Base-by-base conservation (phyloP, 2,797 vertebrate genomes). In the Anableps anableps region DNA sequence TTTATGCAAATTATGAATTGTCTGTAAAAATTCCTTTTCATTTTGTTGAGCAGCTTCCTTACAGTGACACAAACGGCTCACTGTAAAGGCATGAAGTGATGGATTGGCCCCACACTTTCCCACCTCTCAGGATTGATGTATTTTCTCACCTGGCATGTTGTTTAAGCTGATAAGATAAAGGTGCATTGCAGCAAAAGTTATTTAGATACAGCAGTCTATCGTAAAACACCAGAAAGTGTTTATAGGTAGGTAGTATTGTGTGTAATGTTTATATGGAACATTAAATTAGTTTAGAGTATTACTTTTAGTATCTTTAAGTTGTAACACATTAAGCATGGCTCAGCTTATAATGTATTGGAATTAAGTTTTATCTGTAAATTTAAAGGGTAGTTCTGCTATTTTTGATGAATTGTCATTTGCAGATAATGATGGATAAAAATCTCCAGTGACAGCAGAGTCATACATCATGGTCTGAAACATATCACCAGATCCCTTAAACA, bases 1-100 rank as follows among this genome's bases (percentile, higher is more conserved):
- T 55, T 34, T 7, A 23, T 53, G 14, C 36, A 45, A 79, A 26
- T 79, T 81, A 76, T 64, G 21, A 66, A 78, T 71, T 36, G 34
- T 10, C 31, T 38, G 50, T 77, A 48, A 74, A 76, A 75, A 77
- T 48, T 26, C 21, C 66, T 11, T 23, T 53, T 58, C 38, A 16
- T 14, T 34, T 16, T 19, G 5, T 13, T 1, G 45, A 13, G 4
- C 34, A 68, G 19, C 21, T 38, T 47, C 50, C 29, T 74, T 51
- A 17, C 51, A 70, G 26, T 60, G 41, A 68, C 72, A 73, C 31
- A 80, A 14, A 72, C 31, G 36, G 48, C 55, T 47, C 68, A 71
- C 76, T 71, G 85, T 90, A 76, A 93, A 89, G 77, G 53, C 51
- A 86, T 88, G 75, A 75, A 75, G 79, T 94, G 92, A 95, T 94